Conservation (phyloP, 2,113 vertebrate genomes). For the Nannobrachium achirus region DNA sequence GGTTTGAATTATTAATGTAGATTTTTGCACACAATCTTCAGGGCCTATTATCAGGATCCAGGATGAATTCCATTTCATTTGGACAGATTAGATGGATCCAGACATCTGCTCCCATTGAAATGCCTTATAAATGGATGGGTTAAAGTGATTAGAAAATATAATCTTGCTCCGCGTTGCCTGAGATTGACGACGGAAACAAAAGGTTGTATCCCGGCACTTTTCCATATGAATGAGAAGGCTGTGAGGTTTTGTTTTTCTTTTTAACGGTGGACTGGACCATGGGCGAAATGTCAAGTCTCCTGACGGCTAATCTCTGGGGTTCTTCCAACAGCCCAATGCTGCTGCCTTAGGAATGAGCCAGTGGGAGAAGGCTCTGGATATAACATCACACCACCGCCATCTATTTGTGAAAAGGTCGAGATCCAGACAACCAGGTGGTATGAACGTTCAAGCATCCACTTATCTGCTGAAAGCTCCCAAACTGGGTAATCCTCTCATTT, state of each 20-base stretch:
- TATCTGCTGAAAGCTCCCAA: conserved; percentile 60
- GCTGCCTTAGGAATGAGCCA: conserved; percentile 1
- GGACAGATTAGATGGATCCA: conserved; percentile 70
- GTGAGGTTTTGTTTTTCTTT: conserved; percentile 42
- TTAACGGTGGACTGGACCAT: background rate
- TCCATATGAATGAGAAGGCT: conserved; percentile 61
- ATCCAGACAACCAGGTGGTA: conserved; percentile 29
- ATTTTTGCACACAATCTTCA: conserved; percentile 79
- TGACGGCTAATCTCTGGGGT: conserved; percentile 1
- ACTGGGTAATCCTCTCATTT: conserved; percentile 59
- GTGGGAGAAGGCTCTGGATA: background rate
- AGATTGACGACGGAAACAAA: conserved; percentile 52
- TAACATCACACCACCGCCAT: conserved; percentile 3
- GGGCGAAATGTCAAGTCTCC: conserved; percentile 61
- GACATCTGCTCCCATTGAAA: conserved; percentile 41
- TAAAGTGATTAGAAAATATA: conserved; percentile 60
- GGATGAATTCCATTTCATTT: conserved; percentile 75
- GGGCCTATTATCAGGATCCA: conserved; percentile 68
- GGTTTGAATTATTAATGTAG: conserved; percentile 76
- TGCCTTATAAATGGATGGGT: conserved; percentile 33
- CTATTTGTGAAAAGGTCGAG: conserved; percentile 50
- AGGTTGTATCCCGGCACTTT: conserved; percentile 58
- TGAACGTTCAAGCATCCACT: conserved; percentile 54
- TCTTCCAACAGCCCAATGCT: background rate
- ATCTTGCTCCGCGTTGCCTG: conserved; percentile 51